Evolutionary conservation across 2,888 invertebrate species (phyloP).

Genomic region (Orthosia cruda): DNA sequence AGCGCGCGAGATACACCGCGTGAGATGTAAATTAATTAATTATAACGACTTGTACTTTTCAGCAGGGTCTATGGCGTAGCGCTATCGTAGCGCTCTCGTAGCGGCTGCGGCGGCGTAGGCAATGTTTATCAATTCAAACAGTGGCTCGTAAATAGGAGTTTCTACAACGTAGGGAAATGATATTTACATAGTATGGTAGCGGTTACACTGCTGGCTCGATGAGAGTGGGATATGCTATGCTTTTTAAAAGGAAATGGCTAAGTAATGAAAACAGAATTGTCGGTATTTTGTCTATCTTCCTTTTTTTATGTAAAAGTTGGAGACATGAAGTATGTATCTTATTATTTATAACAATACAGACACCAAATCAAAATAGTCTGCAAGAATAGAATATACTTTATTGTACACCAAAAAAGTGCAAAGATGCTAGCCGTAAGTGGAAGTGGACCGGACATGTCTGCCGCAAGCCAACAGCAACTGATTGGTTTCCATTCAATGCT

Average conservation of each 20-base stretch:
- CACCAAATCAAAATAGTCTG: background rate
- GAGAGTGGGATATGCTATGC: slow-evolving; percentile 9
- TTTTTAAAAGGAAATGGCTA: slow-evolving; percentile 31
- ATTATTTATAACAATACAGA: background rate
- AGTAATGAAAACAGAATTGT: slow-evolving; percentile 28
- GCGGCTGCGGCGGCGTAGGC: slow-evolving; percentile 45
- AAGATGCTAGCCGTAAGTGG: background rate
- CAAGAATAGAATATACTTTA: too few relatives aligned
- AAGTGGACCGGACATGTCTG: background rate
- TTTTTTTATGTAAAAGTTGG: slow-evolving; percentile 9
- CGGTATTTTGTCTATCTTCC: slow-evolving; percentile 6
- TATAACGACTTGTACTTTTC: slow-evolving; percentile 61
- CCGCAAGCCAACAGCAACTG: background rate
- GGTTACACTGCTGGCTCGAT: slow-evolving; percentile 8
- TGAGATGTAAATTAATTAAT: slow-evolving; percentile 68
- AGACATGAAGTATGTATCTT: background rate
- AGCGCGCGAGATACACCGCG: slow-evolving; percentile 48
- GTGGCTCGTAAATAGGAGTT: slow-evolving; percentile 46
- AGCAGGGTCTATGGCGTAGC: slow-evolving; percentile 57
- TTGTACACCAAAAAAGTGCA: background rate
- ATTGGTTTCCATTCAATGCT: background rate
- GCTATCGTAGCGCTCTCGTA: slow-evolving; percentile 47
- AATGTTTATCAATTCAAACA: slow-evolving; percentile 55
- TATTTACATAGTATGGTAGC: slow-evolving; percentile 28
- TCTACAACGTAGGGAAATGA: slow-evolving; percentile 25